Conservation (phyloP, 2,888 invertebrate species). For the Tinea semifulvella region DNA sequence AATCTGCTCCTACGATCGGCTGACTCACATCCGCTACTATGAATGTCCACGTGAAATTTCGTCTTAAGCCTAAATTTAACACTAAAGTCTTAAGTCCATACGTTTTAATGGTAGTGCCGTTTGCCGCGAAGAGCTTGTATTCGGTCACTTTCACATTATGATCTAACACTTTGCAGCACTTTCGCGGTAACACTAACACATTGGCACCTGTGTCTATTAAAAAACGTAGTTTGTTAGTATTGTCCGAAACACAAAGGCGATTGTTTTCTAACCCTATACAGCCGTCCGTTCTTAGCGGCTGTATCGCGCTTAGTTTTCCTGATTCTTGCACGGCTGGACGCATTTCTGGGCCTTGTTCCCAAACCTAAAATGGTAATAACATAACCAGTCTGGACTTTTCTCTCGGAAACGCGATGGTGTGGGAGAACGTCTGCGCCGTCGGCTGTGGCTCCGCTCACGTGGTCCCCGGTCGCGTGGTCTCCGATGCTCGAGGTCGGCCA, state of each 20-base stretch:
- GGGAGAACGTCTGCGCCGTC: neutral
- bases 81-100: slow-evolving; percentile 13
- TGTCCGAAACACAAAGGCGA: slow-evolving; percentile 19
- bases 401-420: neutral
- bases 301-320: slow-evolving; percentile 15
- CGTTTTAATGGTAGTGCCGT: slow-evolving; percentile 13
- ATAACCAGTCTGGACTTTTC: slow-evolving; percentile 17
- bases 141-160: neutral
- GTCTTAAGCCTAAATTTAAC: slow-evolving; percentile 11
- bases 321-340: too few relatives aligned
- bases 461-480: neutral
- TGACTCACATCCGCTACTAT: slow-evolving; percentile 11
- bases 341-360: slow-evolving; percentile 16
- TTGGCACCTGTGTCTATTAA: slow-evolving; percentile 20
- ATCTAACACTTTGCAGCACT: neutral
- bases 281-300: slow-evolving; percentile 14
- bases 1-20: slow-evolving; percentile 16
- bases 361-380: slow-evolving; percentile 19
- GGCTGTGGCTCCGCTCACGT: neutral
- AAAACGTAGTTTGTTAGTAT: slow-evolving; percentile 14
- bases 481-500: neutral
- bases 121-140: slow-evolving; percentile 14
- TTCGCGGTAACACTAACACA: slow-evolving; percentile 17
- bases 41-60: slow-evolving; percentile 13
- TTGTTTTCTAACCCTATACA: slow-evolving; percentile 10